Percentiles rank a stretch among this genome's conserved stretches.
Conservation (phyloP, 2,797 vertebrate genomes). For the Borostomias antarcticus region DNA sequence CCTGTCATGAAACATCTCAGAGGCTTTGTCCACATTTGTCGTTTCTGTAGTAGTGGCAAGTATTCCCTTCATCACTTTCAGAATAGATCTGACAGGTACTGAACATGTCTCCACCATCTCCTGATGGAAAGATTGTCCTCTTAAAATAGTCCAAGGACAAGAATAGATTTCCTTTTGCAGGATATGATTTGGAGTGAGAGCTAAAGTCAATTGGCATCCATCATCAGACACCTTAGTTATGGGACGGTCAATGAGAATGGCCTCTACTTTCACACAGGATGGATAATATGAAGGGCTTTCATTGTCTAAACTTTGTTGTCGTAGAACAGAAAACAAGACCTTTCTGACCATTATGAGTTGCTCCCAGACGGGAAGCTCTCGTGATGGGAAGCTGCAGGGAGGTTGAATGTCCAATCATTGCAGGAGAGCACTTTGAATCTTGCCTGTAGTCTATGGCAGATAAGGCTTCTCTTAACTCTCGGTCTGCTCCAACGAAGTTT, state of each 20-base stretch:
- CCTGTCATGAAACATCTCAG: background rate
- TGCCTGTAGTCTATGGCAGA: too few species aligned
- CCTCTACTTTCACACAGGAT: background rate
- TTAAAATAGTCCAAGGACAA: background rate
- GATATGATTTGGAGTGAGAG: background rate
- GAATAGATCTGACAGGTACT: constrained; percentile 7
- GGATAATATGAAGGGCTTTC: constrained; percentile 4
- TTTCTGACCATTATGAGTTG: background rate
- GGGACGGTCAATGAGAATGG: background rate
- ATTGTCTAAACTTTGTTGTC: background rate
- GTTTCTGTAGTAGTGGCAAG: background rate
- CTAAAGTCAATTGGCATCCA: background rate
- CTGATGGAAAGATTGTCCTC: background rate
- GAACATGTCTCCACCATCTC: background rate
- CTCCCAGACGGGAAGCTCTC: background rate
- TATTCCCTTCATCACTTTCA: constrained; percentile 5
- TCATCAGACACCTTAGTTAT: background rate
- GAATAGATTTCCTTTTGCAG: background rate
- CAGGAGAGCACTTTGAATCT: too few species aligned
- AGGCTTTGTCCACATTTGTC: background rate
- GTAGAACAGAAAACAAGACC: background rate
- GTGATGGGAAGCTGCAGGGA: too few species aligned
- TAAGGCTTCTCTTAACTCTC: too few species aligned
- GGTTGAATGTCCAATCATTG: too few species aligned
- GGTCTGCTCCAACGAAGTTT: too few species aligned